phyloP scores from a whole-genome alignment of 30 jellyfish, hydroid and myxozoan species.

The Cassiopea andromeda region DNA sequence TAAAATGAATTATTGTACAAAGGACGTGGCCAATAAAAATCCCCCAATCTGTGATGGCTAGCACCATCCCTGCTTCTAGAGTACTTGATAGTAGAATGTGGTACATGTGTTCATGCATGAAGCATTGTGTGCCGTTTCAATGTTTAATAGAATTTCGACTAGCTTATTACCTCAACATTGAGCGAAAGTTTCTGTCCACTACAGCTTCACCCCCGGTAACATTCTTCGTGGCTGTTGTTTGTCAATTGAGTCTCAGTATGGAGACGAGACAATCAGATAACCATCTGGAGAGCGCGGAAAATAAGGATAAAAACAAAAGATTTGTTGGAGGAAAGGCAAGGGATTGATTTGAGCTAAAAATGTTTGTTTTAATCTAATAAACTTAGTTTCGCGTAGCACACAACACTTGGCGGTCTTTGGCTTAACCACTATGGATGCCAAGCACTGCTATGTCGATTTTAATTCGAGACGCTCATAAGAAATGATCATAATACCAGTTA shows the following conservation, averaged over 20 bases:
- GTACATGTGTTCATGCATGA: too few relatives aligned
- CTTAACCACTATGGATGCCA: not conserved
- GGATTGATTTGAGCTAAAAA: not conserved
- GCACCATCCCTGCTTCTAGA: too few relatives aligned
- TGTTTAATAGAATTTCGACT: too few relatives aligned
- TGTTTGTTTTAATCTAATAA: constrained; percentile 16
- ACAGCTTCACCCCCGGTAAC: not conserved
- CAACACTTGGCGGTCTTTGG: not conserved
- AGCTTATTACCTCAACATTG: too few relatives aligned
- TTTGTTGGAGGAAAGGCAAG: constrained; percentile 26
- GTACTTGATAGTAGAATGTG: too few relatives aligned
- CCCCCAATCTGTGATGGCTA: too few relatives aligned
- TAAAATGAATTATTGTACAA: too few relatives aligned
- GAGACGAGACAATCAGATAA: constrained; percentile 20
- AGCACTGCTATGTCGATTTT: not conserved
- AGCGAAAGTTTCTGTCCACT: too few relatives aligned
- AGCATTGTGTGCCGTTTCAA: too few relatives aligned
- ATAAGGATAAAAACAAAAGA: constrained; percentile 41
- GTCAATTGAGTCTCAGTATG: constrained; percentile 15
- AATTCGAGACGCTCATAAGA: not conserved
- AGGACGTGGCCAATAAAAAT: too few relatives aligned
- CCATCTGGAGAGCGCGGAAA: constrained; percentile 82
- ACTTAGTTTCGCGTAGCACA: constrained; percentile 4
- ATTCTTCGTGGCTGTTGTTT: not conserved
- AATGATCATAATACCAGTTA: not conserved